Base-by-base conservation (phyloP, 2,113 vertebrate genomes). In the Heliornis fulica region DNA sequence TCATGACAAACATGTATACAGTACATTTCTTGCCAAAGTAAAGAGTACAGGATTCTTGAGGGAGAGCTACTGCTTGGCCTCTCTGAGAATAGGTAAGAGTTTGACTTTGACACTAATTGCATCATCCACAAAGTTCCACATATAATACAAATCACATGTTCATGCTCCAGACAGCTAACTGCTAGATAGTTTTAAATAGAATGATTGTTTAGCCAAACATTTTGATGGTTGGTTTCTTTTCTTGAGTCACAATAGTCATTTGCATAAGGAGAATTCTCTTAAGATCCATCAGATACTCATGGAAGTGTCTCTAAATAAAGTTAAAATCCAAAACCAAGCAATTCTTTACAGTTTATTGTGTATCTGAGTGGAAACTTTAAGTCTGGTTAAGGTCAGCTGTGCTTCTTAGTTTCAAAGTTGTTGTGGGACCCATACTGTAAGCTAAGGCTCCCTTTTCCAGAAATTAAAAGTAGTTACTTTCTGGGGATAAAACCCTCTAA, bases 61-160 rank as follows among this genome's bases (percentile, higher is more conserved):
- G 96, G 92, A 63, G 80, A 57, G 32, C 89, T 97, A 57, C 93
- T 98, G n/a, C 92, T 98, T 79, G 97, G 98, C 59, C 87, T 98
- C 22, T 97, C 97, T 64, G 95, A 98, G 68, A 97, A 94, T 23
- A 97, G 97, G 97, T 98, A 78, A 93, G 78, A 82, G 45, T 72
- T 95, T 80, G 29, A 83, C 57, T 90, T 63, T 86, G 48, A 25
- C n/a, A 48, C 17, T 76, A 36, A 57, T 59, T 92, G 45, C 43
- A 16, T 61, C 54, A 66, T 85, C 45, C 74, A 82, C 23, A 5
- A 63, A 59, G 22, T 65, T 87, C 71, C 66, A 69, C 38, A 32
- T 32, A 28, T 31, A 61, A 46, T 82, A 50, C 13, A 72, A 75
- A 53, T 32, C 22, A 13, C 48, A 79, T 54, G 20, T 51, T 93